Conservation (phyloP, 2,113 vertebrate species). For the Actenoides hombroni region DNA sequence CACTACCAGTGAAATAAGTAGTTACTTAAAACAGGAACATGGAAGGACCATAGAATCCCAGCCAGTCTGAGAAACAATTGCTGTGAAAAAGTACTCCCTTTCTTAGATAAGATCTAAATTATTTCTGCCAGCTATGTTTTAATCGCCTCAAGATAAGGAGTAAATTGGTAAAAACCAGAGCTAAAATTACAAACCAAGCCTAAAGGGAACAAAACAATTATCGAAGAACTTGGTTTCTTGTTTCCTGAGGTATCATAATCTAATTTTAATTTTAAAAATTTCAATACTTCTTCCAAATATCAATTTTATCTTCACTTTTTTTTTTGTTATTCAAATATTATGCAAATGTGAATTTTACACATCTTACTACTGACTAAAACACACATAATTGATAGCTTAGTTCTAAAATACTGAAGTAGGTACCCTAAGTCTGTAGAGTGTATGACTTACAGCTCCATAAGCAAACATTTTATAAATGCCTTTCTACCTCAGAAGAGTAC, state of each 20-base stretch:
- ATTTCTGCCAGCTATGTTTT: neutral
- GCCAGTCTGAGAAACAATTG: neutral
- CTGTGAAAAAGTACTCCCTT: neutral
- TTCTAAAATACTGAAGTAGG: neutral
- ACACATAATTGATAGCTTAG: neutral
- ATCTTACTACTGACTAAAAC: neutral
- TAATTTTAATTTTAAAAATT: neutral
- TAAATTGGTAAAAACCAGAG: neutral
- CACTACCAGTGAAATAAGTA: neutral
- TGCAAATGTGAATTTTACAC: neutral
- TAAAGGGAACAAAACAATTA: neutral
- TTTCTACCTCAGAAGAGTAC: neutral
- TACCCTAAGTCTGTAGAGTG: neutral
- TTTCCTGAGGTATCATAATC: neutral
- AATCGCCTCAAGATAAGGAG: neutral
- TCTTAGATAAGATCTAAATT: neutral
- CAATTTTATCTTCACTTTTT: neutral
- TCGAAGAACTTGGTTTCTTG: neutral
- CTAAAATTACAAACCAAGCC: neutral
- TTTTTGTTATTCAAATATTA: neutral
- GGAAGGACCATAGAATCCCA: neutral
- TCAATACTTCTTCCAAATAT: neutral
- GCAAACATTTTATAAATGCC: neutral
- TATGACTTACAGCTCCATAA: neutral
- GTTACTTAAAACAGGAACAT: neutral